Conservation (phyloP, 2,888 invertebrate genomes). For the Drosophila affinis region DNA sequence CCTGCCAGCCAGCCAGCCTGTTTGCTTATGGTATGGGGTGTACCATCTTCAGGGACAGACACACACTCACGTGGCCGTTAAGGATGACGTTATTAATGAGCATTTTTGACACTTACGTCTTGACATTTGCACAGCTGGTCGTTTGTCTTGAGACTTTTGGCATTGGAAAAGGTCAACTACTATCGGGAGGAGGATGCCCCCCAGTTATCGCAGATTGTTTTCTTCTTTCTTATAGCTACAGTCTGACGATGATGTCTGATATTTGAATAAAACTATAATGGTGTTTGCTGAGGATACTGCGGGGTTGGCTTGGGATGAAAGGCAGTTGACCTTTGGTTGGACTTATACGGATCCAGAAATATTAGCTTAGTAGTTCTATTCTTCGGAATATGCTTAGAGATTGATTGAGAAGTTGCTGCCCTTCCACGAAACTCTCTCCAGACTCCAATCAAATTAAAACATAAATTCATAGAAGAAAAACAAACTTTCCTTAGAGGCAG, state of each 20-base stretch:
- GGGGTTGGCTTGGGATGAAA: not conserved
- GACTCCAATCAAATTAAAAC: constrained; percentile 67
- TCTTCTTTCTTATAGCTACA: not conserved
- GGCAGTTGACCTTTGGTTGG: not conserved
- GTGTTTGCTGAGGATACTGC: constrained; percentile 48
- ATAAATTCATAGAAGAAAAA: constrained; percentile 54
- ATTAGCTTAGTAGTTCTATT: too few relatives aligned
- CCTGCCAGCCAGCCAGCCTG: constrained; percentile 45
- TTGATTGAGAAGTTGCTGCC: not conserved
- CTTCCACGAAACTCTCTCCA: not conserved
- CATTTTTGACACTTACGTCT: constrained; percentile 82
- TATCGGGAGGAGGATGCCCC: not conserved
- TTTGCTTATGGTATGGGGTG: constrained; percentile 40
- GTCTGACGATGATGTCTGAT: not conserved
- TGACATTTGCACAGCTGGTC: constrained; percentile 81
- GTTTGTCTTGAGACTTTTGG: constrained; percentile 64
- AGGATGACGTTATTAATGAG: constrained; percentile 81
- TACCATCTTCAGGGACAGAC: not conserved
- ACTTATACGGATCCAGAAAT: not conserved
- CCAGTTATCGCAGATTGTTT: not conserved
- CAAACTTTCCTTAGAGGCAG: constrained; percentile 48
- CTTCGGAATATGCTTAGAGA: not conserved
- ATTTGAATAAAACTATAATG: constrained; percentile 73
- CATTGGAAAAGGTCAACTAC: constrained; percentile 63
- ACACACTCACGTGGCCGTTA: constrained; percentile 48